phyloP scores from a whole-genome alignment of 2,797 vertebrate genomes.

The Salarias fasciatus region DNA sequence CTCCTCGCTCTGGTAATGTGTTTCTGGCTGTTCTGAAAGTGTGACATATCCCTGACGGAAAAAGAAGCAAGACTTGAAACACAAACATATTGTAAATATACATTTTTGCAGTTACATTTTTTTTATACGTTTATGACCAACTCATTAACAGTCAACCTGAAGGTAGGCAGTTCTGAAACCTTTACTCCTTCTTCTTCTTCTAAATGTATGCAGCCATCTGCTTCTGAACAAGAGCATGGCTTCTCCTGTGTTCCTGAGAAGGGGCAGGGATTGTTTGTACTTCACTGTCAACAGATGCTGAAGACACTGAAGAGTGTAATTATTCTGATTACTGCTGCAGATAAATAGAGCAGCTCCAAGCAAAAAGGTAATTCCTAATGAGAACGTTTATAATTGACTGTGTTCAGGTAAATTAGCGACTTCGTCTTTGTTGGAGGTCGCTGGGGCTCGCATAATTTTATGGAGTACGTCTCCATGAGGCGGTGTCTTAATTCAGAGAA shows the following conservation, averaged over 20 bases:
- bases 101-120: too few relatives aligned
- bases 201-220: too few relatives aligned
- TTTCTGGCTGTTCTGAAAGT: conserved; percentile 1
- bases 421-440: background rate
- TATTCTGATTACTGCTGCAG: conserved; percentile 37
- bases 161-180: too few relatives aligned
- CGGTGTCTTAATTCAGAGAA: background rate
- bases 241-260: conserved; percentile 9
- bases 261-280: conserved; percentile 20
- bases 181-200: too few relatives aligned
- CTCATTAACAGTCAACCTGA: too few relatives aligned
- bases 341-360: conserved; percentile 21
- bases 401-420: conserved; percentile 8
- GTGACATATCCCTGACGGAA: background rate
- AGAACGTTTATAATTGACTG: conserved; percentile 30
- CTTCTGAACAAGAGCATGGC: too few relatives aligned
- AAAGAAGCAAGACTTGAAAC: background rate
- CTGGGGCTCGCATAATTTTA: conserved; percentile 2
- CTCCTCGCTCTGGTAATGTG: conserved; percentile 1
- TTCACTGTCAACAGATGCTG: conserved; percentile 28
- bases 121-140: too few relatives aligned
- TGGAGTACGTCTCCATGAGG: conserved; percentile 5
- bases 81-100: too few relatives aligned
- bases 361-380: conserved; percentile 31
- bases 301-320: conserved; percentile 35